Evolutionary conservation across 1,140 invertebrate species (phyloP).

Genomic region (Apocrypta bakeri): DNA sequence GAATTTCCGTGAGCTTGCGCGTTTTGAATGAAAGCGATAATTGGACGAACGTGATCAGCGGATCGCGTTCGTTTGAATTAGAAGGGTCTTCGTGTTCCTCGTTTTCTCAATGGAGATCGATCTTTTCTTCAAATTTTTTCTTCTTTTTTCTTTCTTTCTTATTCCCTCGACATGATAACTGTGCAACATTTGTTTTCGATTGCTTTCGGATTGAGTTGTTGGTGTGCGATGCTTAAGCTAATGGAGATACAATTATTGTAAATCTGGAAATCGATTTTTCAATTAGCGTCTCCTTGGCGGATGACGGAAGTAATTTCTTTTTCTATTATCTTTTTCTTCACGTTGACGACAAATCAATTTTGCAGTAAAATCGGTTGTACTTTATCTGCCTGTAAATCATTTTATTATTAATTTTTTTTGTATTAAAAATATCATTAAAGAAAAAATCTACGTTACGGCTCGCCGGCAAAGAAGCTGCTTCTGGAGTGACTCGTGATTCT

Average conservation of each 20-base stretch:
- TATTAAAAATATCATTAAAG: neutral
- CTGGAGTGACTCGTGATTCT: neutral
- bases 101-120: neutral
- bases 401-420: neutral
- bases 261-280: neutral
- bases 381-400: neutral
- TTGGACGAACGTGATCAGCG: conserved; percentile 21
- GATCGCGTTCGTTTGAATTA: neutral
- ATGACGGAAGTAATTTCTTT: too few relatives aligned
- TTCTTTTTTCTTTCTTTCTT: neutral
- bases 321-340: too few relatives aligned
- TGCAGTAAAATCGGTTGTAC: neutral
- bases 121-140: neutral
- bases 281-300: neutral
- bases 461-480: neutral
- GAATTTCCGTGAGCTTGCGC: neutral
- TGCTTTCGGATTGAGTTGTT: neutral
- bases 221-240: neutral
- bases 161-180: neutral
- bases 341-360: too few relatives aligned
- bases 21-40: conserved; percentile 15
- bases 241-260: neutral
- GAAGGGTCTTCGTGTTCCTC: neutral
- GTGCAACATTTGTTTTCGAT: neutral
- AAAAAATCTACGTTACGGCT: neutral